phyloP scores from a whole-genome alignment of 1,140 invertebrate species.

The Cardiocondyla obscurior region DNA sequence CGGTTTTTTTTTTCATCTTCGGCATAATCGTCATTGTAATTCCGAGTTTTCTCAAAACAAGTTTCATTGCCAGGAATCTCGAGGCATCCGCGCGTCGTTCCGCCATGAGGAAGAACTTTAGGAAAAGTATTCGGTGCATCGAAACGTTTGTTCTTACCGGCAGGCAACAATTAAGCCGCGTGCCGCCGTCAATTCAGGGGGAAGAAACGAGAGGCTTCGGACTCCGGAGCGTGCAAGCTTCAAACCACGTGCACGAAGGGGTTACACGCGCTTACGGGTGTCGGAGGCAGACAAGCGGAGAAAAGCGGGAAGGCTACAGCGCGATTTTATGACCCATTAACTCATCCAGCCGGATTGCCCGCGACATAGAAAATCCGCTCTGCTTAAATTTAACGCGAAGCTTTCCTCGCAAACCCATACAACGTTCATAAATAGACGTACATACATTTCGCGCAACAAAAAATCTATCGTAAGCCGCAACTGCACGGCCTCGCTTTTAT shows the following conservation, averaged over 20 bases:
- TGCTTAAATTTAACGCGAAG: slow-evolving; percentile 7
- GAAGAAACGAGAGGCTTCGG: slow-evolving; percentile 32
- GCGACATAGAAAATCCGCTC: slow-evolving; percentile 49
- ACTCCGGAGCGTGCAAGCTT: neutral
- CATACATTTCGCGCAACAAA: neutral
- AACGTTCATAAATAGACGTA: neutral
- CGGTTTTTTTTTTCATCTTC: neutral
- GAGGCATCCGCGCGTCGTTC: neutral
- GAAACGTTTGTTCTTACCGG: slow-evolving; percentile 39
- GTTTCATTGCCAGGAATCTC: slow-evolving; percentile 9
- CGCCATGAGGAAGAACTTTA: neutral
- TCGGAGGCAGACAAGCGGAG: slow-evolving; percentile 34
- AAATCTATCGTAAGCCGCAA: neutral
- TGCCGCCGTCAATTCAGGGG: slow-evolving; percentile 15
- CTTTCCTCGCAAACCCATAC: neutral
- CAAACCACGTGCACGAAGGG: slow-evolving; percentile 29
- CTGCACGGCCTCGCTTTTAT: neutral
- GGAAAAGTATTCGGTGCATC: slow-evolving; percentile 17
- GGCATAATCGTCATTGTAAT: neutral
- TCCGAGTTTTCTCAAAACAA: slow-evolving; percentile 2
- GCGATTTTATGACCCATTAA: slow-evolving; percentile 69
- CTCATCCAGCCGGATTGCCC: slow-evolving; percentile 52
- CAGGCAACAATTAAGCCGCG: slow-evolving; percentile 39
- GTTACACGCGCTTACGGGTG: slow-evolving; percentile 16
- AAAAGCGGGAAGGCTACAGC: slow-evolving; percentile 43